Evolutionary conservation across 2,888 invertebrate species (phyloP).

Genomic region (Meiosimyza platycephala): DNA sequence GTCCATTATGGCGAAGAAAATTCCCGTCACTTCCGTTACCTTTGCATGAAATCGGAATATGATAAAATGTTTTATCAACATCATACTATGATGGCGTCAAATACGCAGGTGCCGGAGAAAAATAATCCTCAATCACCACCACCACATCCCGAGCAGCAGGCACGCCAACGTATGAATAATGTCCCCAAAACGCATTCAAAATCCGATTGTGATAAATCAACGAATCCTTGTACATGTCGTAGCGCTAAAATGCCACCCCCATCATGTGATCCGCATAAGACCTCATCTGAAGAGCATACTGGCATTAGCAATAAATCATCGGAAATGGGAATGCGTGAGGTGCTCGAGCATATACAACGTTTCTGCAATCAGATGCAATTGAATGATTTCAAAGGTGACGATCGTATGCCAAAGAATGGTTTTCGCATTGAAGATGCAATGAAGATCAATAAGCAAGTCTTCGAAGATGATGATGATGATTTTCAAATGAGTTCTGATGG

Average conservation of each 20-base stretch:
- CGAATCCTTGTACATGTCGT: conserved; percentile 48
- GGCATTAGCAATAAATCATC: conserved; percentile 57
- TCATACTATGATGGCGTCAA: conserved; percentile 52
- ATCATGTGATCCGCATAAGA: conserved; percentile 43
- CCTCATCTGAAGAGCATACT: conserved; percentile 48
- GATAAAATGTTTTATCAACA: conserved; percentile 66
- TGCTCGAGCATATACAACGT: conserved; percentile 58
- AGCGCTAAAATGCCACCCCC: conserved; percentile 41
- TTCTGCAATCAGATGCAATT: conserved; percentile 53
- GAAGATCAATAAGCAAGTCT: conserved; percentile 42
- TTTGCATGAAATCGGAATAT: conserved; percentile 67
- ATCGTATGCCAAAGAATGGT: conserved; percentile 17
- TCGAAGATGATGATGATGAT: conserved; percentile 52
- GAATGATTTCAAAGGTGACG: conserved; percentile 47
- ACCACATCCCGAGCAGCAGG: not conserved
- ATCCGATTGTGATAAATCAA: conserved; percentile 38
- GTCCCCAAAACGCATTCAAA: conserved; percentile 4
- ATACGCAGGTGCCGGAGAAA: not conserved
- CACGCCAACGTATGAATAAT: not conserved
- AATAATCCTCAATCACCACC: not conserved
- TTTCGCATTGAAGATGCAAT: conserved; percentile 38
- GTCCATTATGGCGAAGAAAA: conserved; percentile 64
- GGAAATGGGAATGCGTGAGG: conserved; percentile 55
- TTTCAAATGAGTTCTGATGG: conserved; percentile 56
- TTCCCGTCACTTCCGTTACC: conserved; percentile 62